Percentiles rank a stretch among this genome's conserved stretches.
Evolutionary conservation across 2,888 invertebrate genomes (phyloP).

Genomic region (Spatulosminthurus flaviceps): DNA sequence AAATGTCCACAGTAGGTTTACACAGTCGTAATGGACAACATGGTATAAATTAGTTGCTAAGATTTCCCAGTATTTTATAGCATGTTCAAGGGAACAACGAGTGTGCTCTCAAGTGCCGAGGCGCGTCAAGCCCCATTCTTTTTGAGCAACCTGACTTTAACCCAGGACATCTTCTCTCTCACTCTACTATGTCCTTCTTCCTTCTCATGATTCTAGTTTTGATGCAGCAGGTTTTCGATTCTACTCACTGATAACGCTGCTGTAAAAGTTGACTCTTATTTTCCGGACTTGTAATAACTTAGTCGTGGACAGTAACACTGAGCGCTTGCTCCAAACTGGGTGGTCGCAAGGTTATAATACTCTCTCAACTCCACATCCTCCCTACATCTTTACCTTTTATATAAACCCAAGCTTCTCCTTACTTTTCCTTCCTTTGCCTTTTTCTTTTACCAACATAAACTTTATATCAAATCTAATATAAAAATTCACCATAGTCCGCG

Average conservation of each 20-base stretch:
- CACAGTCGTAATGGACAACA: slow-evolving; percentile 59
- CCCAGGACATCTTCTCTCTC: slow-evolving; percentile 30
- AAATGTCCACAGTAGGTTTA: slow-evolving; percentile 62
- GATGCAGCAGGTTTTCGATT: slow-evolving; percentile 50
- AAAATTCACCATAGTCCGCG: too few relatives aligned
- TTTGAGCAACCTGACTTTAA: slow-evolving; percentile 29
- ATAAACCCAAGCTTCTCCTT: too few relatives aligned
- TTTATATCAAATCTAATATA: too few relatives aligned
- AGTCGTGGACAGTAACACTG: slow-evolving; percentile 61
- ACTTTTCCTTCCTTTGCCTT: too few relatives aligned
- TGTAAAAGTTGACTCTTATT: slow-evolving; percentile 62
- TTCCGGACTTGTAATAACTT: slow-evolving; percentile 62
- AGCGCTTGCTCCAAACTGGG: slow-evolving; percentile 55
- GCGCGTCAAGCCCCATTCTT: slow-evolving; percentile 11
- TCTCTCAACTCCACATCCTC: background rate
- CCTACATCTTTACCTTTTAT: background rate
- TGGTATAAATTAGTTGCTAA: slow-evolving; percentile 55
- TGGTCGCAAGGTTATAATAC: slow-evolving; percentile 53
- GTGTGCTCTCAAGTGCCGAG: slow-evolving; percentile 30
- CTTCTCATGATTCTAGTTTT: slow-evolving; percentile 29
- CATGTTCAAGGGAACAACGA: background rate
- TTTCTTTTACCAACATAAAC: too few relatives aligned
- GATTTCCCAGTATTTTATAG: slow-evolving; percentile 34
- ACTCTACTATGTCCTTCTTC: too few relatives aligned
- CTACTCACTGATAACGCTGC: slow-evolving; percentile 57